These are phyloP conservation scores for Bubalus kerabau DNA, from an alignment of 2,113 vertebrate species.

Conservation along the genomic window DNA sequence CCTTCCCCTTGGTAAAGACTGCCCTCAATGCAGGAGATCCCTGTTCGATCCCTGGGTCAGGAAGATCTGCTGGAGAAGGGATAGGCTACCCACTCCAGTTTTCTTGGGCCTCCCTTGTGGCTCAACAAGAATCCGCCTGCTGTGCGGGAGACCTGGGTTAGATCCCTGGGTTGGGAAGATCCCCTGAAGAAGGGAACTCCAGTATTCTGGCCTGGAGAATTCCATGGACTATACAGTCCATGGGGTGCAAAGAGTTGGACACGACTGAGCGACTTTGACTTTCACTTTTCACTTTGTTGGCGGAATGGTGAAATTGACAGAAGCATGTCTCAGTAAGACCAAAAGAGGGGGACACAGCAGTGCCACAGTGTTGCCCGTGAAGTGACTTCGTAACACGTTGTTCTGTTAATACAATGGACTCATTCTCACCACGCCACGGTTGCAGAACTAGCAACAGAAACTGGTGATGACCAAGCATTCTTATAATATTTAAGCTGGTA, in stretches of 20 bases:
- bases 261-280: background rate
- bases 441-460: background rate
- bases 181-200: background rate
- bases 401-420: background rate
- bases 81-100: background rate
- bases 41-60: no score
- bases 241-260: background rate
- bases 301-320: accelerated
- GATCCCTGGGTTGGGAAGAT: background rate
- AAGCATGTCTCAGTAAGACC: accelerated
- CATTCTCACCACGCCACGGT: accelerated
- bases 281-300: background rate
- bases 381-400: background rate
- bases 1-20: background rate
- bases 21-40: background rate
- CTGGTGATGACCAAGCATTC: background rate
- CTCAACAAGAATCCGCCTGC: background rate
- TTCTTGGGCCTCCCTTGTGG: background rate
- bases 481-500: background rate
- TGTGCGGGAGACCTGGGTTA: background rate
- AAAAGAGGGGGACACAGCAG: background rate
- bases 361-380: accelerated
- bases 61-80: background rate
- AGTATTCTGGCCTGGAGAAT: background rate
- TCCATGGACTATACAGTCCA: background rate